phyloP scores from a whole-genome alignment of 2,797 vertebrate genomes.

The Aulostomus chinensis region DNA sequence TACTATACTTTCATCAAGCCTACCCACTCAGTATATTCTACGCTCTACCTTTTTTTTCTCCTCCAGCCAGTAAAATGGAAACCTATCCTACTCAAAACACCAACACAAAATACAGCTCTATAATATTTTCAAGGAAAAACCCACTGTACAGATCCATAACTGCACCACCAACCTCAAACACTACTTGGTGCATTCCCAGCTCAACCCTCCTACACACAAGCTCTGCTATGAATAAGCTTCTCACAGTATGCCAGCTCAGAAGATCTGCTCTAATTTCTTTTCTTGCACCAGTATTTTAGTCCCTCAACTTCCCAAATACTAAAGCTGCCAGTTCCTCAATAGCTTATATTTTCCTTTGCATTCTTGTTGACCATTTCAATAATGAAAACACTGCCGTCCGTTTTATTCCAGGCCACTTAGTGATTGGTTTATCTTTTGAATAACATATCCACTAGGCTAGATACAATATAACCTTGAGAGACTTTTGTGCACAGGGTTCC shows the following conservation, averaged over 20 bases:
- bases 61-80: constrained; percentile 9
- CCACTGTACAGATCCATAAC: constrained; percentile 37
- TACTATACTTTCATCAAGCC: too few relatives aligned
- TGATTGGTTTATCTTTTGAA: not conserved
- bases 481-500: too few relatives aligned
- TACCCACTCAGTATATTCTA: constrained; percentile 3
- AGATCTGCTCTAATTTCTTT: constrained; percentile 35
- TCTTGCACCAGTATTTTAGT: constrained; percentile 32
- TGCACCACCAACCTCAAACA: constrained; percentile 47
- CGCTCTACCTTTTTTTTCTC: constrained; percentile 19
- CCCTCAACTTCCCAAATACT: constrained; percentile 29
- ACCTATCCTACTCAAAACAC: constrained; percentile 22
- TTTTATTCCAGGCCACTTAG: not conserved
- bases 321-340: constrained; percentile 29
- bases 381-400: not conserved
- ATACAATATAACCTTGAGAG: too few relatives aligned
- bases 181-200: constrained; percentile 50
- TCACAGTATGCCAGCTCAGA: constrained; percentile 47
- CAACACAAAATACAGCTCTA: constrained; percentile 36
- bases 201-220: constrained; percentile 61
- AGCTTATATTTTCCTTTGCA: constrained; percentile 6
- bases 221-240: constrained; percentile 54
- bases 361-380: constrained; percentile 6
- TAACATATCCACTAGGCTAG: too few relatives aligned
- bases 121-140: constrained; percentile 52